Conservation (phyloP, 2,797 vertebrate genomes). For the Enteromius thamalakanensis region DNA sequence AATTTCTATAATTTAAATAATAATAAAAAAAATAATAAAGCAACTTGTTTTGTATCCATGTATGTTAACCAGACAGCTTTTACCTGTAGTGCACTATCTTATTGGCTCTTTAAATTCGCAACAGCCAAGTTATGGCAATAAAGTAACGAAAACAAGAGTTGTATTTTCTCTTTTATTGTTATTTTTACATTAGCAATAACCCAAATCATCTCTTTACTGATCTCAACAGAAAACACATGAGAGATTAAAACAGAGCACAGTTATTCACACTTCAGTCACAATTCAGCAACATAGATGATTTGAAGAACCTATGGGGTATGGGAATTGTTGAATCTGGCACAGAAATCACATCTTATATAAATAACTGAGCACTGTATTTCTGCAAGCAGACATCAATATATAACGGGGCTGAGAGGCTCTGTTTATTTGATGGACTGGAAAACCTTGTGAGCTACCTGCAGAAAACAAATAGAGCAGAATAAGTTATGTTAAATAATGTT, state of each 20-base stretch:
- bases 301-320: constrained; percentile 33
- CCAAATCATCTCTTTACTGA: neutral
- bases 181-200: neutral
- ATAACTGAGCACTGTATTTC: constrained; percentile 56
- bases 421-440: constrained; percentile 78
- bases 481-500: neutral
- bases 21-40: no score
- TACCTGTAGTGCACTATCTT: neutral
- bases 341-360: constrained; percentile 63
- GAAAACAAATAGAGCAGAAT: constrained; percentile 26
- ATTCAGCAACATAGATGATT: constrained; percentile 56
- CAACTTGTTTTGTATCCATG: neutral
- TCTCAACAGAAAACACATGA: neutral
- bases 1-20: no score
- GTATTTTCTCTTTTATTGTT: constrained; percentile 2
- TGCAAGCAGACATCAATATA: constrained; percentile 39
- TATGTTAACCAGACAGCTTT: neutral
- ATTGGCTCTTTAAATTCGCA: neutral
- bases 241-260: constrained; percentile 41
- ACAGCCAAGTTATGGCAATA: neutral
- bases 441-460: constrained; percentile 78
- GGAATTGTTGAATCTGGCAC: constrained; percentile 60
- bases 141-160: neutral
- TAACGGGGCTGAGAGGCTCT: constrained; percentile 7
- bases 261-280: constrained; percentile 59